These are phyloP conservation scores for Drosophila peninsularis DNA, from an alignment of 2,888 invertebrate genomes.

Conservation along the genomic window DNA sequence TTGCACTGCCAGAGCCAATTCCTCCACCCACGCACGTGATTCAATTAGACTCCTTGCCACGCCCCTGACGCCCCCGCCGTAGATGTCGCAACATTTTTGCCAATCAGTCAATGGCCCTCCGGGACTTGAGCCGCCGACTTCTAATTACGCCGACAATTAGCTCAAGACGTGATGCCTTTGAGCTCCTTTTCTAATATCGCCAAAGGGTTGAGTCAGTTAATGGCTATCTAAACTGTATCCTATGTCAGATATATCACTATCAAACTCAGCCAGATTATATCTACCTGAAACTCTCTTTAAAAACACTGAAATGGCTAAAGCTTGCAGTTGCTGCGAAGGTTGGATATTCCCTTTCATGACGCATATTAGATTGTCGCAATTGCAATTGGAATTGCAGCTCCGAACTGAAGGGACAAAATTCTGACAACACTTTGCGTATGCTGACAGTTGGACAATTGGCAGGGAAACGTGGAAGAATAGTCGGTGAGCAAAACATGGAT, in stretches of 20 bases:
- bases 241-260: too few relatives aligned
- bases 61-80: background rate
- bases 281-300: too few relatives aligned
- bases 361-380: slow-evolving; percentile 10
- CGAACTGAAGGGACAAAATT: slow-evolving; percentile 14
- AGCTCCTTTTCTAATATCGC: slow-evolving; percentile 16
- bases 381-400: slow-evolving; percentile 40
- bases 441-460: slow-evolving; percentile 50
- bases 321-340: background rate
- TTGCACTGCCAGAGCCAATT: slow-evolving; percentile 43
- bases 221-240: background rate
- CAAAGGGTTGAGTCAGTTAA: slow-evolving; percentile 11
- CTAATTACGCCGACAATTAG: slow-evolving; percentile 73
- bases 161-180: slow-evolving; percentile 62
- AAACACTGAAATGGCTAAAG: background rate
- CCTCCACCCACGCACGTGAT: slow-evolving; percentile 66
- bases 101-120: slow-evolving; percentile 63
- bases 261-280: too few relatives aligned
- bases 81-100: slow-evolving; percentile 19
- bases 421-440: slow-evolving; percentile 50
- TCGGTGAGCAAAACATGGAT: slow-evolving; percentile 38
- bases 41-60: slow-evolving; percentile 61
- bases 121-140: slow-evolving; percentile 57
- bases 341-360: background rate
- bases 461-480: slow-evolving; percentile 40